Percentiles rank a stretch among this genome's conserved stretches.
phyloP scores from a whole-genome alignment of 2,888 invertebrate species.

The Eupithecia abbreviata region DNA sequence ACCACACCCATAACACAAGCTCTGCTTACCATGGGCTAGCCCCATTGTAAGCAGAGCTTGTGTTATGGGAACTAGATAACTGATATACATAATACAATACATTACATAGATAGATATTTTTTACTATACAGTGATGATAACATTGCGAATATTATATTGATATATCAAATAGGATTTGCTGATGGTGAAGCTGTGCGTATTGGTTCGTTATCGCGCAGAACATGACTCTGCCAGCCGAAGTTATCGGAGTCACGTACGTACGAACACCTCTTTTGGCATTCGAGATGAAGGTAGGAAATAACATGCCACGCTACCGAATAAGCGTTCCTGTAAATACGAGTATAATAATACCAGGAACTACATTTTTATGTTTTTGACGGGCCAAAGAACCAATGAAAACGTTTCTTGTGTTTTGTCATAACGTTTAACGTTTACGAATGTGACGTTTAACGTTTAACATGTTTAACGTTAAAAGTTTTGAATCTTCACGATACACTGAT shows the following conservation, averaged over 20 bases:
- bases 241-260: conserved; percentile 30
- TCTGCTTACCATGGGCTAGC: too few relatives aligned
- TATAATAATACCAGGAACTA: neutral
- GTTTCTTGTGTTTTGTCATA: neutral
- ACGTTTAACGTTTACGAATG: too few relatives aligned
- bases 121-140: neutral
- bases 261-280: conserved; percentile 17
- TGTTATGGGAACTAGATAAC: too few relatives aligned
- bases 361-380: conserved; percentile 1
- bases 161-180: neutral
- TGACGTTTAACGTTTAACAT: too few relatives aligned
- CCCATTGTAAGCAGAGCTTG: too few relatives aligned
- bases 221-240: conserved; percentile 13
- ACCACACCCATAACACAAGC: too few relatives aligned
- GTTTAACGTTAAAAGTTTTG: neutral
- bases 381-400: neutral
- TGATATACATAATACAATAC: too few relatives aligned
- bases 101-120: too few relatives aligned
- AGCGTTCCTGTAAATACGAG: neutral
- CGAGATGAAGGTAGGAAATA: conserved; percentile 23
- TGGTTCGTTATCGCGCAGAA: conserved; percentile 17
- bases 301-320: neutral
- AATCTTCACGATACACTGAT: neutral
- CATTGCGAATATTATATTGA: neutral
- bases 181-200: conserved; percentile 9